These are phyloP conservation scores for Drosophila baimaii DNA, from an alignment of 1,140 invertebrate genomes.

Conservation along the genomic window DNA sequence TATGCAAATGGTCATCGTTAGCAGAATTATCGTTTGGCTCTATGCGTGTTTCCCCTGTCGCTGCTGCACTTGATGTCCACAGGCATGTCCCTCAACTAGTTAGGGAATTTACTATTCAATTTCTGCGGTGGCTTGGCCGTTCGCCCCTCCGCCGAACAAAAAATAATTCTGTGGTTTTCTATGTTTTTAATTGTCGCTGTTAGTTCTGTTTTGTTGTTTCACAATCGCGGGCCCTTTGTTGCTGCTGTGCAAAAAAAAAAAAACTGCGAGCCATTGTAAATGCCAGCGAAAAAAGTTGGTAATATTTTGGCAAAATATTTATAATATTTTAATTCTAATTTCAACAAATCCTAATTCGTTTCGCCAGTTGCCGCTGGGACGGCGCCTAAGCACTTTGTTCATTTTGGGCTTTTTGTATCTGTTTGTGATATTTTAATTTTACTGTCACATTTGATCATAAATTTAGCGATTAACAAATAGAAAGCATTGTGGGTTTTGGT, in stretches of 20 bases:
- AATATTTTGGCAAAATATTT: slow-evolving; percentile 80
- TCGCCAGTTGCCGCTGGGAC: slow-evolving; percentile 16
- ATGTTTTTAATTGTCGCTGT: slow-evolving; percentile 72
- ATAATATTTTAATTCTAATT: slow-evolving; percentile 83
- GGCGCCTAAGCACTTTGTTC: slow-evolving; percentile 42
- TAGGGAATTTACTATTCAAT: slow-evolving; percentile 46
- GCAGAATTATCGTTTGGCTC: slow-evolving; percentile 46
- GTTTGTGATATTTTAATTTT: slow-evolving; percentile 80
- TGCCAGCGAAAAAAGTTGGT: slow-evolving; percentile 40
- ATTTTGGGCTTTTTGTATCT: slow-evolving; percentile 59
- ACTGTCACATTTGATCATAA: slow-evolving; percentile 80
- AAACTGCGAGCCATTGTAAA: slow-evolving; percentile 35
- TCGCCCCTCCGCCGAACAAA: slow-evolving; percentile 10
- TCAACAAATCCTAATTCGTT: slow-evolving; percentile 67
- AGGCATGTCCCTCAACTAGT: slow-evolving; percentile 42
- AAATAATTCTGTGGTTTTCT: slow-evolving; percentile 72
- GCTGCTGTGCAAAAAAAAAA: slow-evolving; percentile 28
- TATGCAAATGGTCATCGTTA: slow-evolving; percentile 79
- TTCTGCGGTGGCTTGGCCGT: slow-evolving; percentile 34
- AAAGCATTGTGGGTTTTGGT: slow-evolving; percentile 17
- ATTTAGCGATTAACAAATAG: slow-evolving; percentile 79
- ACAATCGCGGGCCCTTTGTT: slow-evolving; percentile 65
- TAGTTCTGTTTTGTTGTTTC: slow-evolving; percentile 52
- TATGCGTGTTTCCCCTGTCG: slow-evolving; percentile 26
- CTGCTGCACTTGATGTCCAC: slow-evolving; percentile 71